Base-by-base conservation (phyloP, 2,797 vertebrate species). In the Sternotherus odoratus region DNA sequence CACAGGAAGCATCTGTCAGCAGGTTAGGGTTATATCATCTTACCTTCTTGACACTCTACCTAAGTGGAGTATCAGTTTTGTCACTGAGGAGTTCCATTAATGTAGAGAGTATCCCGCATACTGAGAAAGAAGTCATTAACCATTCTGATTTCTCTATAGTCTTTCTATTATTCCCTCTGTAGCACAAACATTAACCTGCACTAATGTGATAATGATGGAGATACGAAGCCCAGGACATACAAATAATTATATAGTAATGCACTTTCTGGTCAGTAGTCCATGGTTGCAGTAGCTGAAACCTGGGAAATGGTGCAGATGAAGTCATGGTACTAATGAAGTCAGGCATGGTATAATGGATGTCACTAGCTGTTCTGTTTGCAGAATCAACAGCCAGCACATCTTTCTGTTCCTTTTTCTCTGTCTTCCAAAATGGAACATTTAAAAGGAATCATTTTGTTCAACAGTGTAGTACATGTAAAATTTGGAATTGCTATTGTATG, bases 341-440 rank as follows among this genome's bases (percentile, higher is more conserved):
- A 92, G 54, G 36, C 5, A 8, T 39, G 8, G 75, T 39, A 51
- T 82, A 63, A 75, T 15, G 80, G 77, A 28, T 24, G 89, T 94
- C 12, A 39, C 2, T 75, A 74, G n/a, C 21, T 30, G 17, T 78
- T 74, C 80, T 26, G 4, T 30, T 81, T 86, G 77, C 80, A 13
- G 19, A 79, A 89, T 43, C 72, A 92, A 90, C 50, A 74, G 85
- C 3, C 36, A 2, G 1, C 78, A 19, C 5, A 46, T 77, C 0
- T 19, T 43, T 4, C 36, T 1, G 1, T 1, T 4, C 6, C 1
- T 1, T 2, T 19, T 13, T 4, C 0, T 2, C 3, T 17, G 23
- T 16, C 24, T 83, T 81, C 33, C 77, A 78, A 39, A 93, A 74
- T 15, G 16, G 21, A 1, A 1, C 85, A 53, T 46, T 39, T 46